phyloP scores from a whole-genome alignment of 2,113 vertebrate genomes.

The Merops nubicus region DNA sequence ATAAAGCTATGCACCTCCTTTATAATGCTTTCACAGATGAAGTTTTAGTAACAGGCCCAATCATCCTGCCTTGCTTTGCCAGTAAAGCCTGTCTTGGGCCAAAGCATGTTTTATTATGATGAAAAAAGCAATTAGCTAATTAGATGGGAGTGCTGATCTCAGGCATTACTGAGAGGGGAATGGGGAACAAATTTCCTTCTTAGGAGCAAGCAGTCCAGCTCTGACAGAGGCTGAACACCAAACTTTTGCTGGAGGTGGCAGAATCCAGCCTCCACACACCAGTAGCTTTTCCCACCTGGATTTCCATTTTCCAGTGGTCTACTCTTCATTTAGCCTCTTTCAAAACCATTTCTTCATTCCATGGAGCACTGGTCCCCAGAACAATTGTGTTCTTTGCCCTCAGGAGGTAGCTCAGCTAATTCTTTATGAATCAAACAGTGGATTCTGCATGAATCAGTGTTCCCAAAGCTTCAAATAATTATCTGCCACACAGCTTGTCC shows the following conservation, averaged over 20 bases:
- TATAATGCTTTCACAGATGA: conserved; percentile 10
- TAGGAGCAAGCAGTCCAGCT: conserved; percentile 10
- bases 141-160: conserved; percentile 58
- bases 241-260: neutral
- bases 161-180: neutral
- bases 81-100: neutral
- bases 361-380: neutral
- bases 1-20: neutral
- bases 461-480: neutral
- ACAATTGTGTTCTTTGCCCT: neutral
- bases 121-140: conserved; percentile 64
- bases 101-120: neutral
- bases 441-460: neutral
- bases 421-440: neutral
- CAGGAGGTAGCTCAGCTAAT: neutral
- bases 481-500: neutral
- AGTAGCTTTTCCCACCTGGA: neutral
- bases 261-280: neutral
- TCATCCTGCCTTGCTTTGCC: neutral
- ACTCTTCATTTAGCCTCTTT: neutral
- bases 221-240: neutral
- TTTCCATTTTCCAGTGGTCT: neutral
- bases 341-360: neutral
- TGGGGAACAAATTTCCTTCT: neutral
- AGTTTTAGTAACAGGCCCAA: conserved; percentile 3